These are phyloP conservation scores for Nomada flava DNA, from an alignment of 2,888 invertebrate species.

Conservation along the genomic window DNA sequence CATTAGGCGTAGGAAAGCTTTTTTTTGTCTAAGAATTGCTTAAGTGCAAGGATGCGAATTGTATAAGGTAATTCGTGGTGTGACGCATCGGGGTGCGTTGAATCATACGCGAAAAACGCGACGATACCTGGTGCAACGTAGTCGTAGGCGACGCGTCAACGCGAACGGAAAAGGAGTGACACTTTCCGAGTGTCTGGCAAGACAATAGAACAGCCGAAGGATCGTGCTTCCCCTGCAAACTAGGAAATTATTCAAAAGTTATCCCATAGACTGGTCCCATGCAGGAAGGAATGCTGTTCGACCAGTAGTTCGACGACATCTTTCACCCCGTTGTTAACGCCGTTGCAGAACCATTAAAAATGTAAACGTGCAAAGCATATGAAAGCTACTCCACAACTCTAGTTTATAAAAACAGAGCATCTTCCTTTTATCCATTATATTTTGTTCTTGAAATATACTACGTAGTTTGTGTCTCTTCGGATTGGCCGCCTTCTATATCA, in stretches of 20 bases:
- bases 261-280: neutral
- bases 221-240: conserved; percentile 53
- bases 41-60: neutral
- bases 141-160: conserved; percentile 36
- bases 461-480: too few species aligned
- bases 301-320: neutral
- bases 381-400: too few species aligned
- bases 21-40: too few species aligned
- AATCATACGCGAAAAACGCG: conserved; percentile 17
- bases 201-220: conserved; percentile 42
- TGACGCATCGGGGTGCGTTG: conserved; percentile 19
- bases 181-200: conserved; percentile 54
- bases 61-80: neutral
- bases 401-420: too few species aligned
- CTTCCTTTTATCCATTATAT: too few species aligned
- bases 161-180: conserved; percentile 51
- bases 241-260: conserved; percentile 46
- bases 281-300: neutral
- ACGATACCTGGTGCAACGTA: conserved; percentile 17
- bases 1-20: too few species aligned
- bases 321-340: neutral
- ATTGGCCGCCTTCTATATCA: too few species aligned
- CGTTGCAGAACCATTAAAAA: conserved; percentile 8
- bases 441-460: too few species aligned
- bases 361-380: neutral